Conservation (phyloP, 2,888 invertebrate genomes). For the Argyresthia goedartella region DNA sequence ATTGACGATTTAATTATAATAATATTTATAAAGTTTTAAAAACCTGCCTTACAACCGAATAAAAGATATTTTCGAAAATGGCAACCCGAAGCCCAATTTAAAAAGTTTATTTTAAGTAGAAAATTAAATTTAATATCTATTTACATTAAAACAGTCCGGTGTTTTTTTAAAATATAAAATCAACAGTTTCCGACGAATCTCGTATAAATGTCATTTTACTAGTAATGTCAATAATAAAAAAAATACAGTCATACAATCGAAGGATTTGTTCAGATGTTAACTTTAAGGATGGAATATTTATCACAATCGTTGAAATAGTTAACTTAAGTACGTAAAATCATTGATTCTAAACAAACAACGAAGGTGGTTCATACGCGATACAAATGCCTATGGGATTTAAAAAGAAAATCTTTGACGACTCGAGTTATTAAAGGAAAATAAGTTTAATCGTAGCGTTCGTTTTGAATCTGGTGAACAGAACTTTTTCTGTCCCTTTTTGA, state of each 20-base stretch:
- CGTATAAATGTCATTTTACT: background rate
- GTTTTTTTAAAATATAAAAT: background rate
- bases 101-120: conserved; percentile 17
- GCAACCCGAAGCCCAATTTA: conserved; percentile 39
- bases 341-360: background rate
- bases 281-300: conserved; percentile 14
- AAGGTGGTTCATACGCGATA: conserved; percentile 11
- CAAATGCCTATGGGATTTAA: conserved; percentile 6
- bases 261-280: conserved; percentile 16
- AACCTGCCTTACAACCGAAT: conserved; percentile 9
- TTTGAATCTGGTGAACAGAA: no score
- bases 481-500: no score
- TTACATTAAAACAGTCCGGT: conserved; percentile 3
- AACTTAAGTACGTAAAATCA: conserved; percentile 7
- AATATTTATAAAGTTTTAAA: conserved; percentile 6
- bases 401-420: background rate
- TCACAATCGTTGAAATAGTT: conserved; percentile 20
- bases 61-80: conserved; percentile 18
- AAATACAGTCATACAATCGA: background rate
- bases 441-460: background rate
- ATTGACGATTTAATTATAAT: conserved; percentile 11
- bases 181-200: conserved; percentile 1
- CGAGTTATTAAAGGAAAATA: conserved; percentile 1
- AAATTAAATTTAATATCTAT: conserved; percentile 20
- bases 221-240: background rate